Evolutionary conservation across 2,113 vertebrate genomes (phyloP).

Genomic region (Rhombomys opimus): DNA sequence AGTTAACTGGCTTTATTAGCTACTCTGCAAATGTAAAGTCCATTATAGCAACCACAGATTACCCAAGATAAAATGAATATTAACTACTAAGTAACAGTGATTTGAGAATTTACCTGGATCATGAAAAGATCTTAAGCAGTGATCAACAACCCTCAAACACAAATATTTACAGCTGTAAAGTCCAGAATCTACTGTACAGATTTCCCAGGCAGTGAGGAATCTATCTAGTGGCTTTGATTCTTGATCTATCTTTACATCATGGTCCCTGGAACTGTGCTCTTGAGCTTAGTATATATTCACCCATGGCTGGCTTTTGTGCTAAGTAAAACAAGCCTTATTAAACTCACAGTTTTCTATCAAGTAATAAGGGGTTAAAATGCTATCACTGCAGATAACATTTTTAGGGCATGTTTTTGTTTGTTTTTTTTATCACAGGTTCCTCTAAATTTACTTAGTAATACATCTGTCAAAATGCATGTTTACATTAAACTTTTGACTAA

Average conservation of each 20-base stretch:
- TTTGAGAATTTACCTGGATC: conserved; percentile 2
- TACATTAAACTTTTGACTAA: background rate
- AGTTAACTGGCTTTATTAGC: conserved; percentile 31
- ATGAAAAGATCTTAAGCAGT: conserved; percentile 46
- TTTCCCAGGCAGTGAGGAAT: background rate
- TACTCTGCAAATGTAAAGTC: background rate
- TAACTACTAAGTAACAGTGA: conserved; percentile 9
- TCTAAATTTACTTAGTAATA: conserved; percentile 22
- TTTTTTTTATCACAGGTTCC: background rate
- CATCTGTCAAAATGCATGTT: background rate
- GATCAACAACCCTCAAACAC: conserved; percentile 33
- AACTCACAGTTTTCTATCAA: background rate
- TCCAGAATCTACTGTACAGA: background rate
- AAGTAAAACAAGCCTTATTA: background rate
- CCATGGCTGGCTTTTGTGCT: background rate
- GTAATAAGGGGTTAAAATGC: background rate
- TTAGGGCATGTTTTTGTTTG: background rate
- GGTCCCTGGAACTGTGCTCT: background rate
- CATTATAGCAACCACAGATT: conserved; percentile 13
- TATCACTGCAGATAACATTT: background rate
- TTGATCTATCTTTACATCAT: background rate
- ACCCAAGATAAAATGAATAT: conserved; percentile 51
- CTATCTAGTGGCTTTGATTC: background rate
- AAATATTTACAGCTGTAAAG: conserved; percentile 38
- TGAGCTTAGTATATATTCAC: background rate